A percentile compares a stretch with the other conserved stretches of the same genome.
phyloP scores from a whole-genome alignment of 2,113 vertebrate species.

The Mobula birostris region DNA sequence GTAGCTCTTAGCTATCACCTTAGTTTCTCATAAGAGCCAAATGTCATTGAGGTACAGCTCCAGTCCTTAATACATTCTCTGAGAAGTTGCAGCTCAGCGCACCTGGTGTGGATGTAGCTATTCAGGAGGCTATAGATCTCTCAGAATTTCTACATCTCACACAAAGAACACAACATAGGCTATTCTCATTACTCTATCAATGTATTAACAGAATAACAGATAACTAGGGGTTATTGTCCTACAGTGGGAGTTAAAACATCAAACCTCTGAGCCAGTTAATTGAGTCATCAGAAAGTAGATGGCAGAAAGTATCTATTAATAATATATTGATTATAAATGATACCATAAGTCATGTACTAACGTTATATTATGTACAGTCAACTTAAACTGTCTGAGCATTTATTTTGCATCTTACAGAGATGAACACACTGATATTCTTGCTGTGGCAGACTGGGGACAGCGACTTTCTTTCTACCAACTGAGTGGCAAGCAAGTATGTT shows the following conservation, averaged over 20 bases:
- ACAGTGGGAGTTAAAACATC: background rate
- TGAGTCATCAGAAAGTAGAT: background rate
- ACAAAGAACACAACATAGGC: too few relatives aligned
- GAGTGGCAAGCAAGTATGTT: slow-evolving; percentile 86
- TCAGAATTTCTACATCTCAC: too few relatives aligned
- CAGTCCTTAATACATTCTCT: too few relatives aligned
- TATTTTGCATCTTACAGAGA: slow-evolving; percentile 59
- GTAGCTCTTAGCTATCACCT: too few relatives aligned
- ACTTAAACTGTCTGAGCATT: background rate
- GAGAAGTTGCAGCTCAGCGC: too few relatives aligned
- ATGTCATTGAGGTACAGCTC: too few relatives aligned
- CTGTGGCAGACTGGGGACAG: slow-evolving; percentile 95
- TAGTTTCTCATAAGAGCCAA: too few relatives aligned
- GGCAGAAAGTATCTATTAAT: background rate
- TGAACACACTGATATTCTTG: slow-evolving; percentile 89
- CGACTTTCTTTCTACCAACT: slow-evolving; percentile 95
- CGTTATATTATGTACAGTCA: background rate
- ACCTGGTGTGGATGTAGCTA: too few relatives aligned
- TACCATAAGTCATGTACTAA: background rate
- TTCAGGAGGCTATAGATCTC: too few relatives aligned
- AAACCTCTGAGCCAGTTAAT: background rate
- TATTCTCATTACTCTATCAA: too few relatives aligned
- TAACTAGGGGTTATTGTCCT: background rate
- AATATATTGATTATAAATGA: background rate
- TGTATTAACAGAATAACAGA: too few relatives aligned